Evolutionary conservation across 2,797 vertebrate species (phyloP).

Genomic region (Notoglanidium macrostoma): DNA sequence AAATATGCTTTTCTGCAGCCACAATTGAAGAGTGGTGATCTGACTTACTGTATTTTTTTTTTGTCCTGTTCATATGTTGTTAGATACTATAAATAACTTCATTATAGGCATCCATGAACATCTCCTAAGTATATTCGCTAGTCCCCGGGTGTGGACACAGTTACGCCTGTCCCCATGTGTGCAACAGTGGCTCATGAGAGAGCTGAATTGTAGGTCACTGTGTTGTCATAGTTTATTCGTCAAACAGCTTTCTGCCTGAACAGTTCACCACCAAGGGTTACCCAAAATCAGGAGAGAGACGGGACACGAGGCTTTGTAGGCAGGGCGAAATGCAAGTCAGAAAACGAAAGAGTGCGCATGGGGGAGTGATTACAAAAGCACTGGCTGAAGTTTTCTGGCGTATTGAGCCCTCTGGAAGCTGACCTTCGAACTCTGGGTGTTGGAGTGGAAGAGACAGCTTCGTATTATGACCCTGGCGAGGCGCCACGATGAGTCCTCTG

Average conservation of each 20-base stretch:
- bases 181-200: slow-evolving; percentile 64
- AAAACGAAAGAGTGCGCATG: background rate
- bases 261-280: background rate
- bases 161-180: slow-evolving; percentile 41
- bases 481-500: slow-evolving; percentile 3
- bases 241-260: slow-evolving; percentile 73
- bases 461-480: slow-evolving; percentile 68
- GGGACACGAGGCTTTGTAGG: slow-evolving; percentile 12
- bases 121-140: background rate
- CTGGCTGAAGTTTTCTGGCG: slow-evolving; percentile 69
- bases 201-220: slow-evolving; percentile 78
- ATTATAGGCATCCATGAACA: background rate
- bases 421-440: slow-evolving; percentile 84
- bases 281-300: background rate
- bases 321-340: background rate
- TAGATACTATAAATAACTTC: background rate
- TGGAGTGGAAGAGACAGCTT: slow-evolving; percentile 84
- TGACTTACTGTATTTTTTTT: background rate
- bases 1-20: background rate
- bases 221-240: slow-evolving; percentile 77
- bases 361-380: slow-evolving; percentile 52
- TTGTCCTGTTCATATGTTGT: background rate
- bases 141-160: slow-evolving; percentile 4
- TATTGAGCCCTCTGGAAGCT: slow-evolving; percentile 65
- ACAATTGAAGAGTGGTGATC: background rate